Percentiles rank a stretch among this genome's conserved stretches.
Evolutionary conservation across 1,140 invertebrate species (phyloP).

Genomic region (Papilio polytes): DNA sequence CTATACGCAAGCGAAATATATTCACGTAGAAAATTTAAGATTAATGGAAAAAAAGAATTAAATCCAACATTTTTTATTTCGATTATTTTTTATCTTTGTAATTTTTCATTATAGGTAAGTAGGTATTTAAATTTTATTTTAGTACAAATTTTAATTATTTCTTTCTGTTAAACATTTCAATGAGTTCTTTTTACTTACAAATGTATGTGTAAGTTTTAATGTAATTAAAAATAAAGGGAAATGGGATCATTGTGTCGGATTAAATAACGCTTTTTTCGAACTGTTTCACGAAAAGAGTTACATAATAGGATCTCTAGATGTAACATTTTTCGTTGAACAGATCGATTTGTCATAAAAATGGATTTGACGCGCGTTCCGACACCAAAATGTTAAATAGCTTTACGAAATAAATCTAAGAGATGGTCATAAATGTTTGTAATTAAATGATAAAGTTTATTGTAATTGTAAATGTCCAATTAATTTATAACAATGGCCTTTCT

Average conservation of each 20-base stretch:
- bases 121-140: constrained; percentile 27
- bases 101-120: background rate
- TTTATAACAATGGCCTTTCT: constrained; percentile 27
- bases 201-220: background rate
- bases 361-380: background rate
- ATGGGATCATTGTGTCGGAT: constrained; percentile 11
- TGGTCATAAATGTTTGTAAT: constrained; percentile 11
- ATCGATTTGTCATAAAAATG: background rate
- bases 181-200: constrained; percentile 2
- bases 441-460: constrained; percentile 28
- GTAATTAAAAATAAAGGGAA: background rate
- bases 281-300: background rate
- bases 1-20: background rate
- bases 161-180: background rate
- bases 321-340: background rate
- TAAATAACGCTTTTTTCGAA: background rate
- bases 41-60: background rate
- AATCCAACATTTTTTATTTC: background rate
- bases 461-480: constrained; percentile 27
- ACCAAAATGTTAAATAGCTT: constrained; percentile 26
- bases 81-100: background rate
- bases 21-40: background rate
- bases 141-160: constrained; percentile 29
- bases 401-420: constrained; percentile 1
- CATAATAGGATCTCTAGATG: background rate